These are phyloP conservation scores for Cepaea hortensis DNA, from an alignment of 2,888 invertebrate genomes.

Conservation along the genomic window DNA sequence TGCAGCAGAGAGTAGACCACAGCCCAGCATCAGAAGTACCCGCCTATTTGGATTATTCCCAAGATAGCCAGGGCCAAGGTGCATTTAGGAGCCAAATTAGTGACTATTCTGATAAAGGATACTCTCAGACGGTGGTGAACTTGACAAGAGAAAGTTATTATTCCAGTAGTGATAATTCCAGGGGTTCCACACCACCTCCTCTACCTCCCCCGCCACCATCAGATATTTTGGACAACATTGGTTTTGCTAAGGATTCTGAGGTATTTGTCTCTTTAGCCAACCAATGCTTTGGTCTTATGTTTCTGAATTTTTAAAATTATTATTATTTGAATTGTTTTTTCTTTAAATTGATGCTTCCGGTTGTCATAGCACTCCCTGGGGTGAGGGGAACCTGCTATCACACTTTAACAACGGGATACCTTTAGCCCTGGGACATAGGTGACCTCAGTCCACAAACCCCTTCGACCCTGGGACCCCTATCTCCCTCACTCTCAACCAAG, in stretches of 20 bases:
- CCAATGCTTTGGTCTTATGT: background rate
- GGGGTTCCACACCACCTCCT: slow-evolving; percentile 69
- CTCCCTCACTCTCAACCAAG: too few species aligned
- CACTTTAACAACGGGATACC: too few species aligned
- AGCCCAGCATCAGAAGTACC: slow-evolving; percentile 27
- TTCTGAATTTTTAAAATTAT: background rate
- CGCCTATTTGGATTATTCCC: background rate
- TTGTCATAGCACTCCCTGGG: too few species aligned
- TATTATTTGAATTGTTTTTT: background rate
- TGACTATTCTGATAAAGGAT: background rate
- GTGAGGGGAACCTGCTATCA: too few species aligned
- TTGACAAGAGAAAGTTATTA: slow-evolving; percentile 49
- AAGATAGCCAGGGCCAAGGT: background rate
- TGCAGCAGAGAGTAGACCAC: slow-evolving; percentile 21
- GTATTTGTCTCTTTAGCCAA: background rate
- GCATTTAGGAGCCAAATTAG: background rate
- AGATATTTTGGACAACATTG: slow-evolving; percentile 65
- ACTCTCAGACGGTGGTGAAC: slow-evolving; percentile 40
- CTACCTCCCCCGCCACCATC: slow-evolving; percentile 72
- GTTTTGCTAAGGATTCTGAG: slow-evolving; percentile 24
- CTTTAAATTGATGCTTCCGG: background rate
- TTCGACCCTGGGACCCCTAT: too few species aligned
- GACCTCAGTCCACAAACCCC: too few species aligned
- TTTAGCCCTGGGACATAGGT: too few species aligned
- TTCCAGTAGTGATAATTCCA: slow-evolving; percentile 50